These are phyloP conservation scores for Daptonema setosum DNA, from an alignment of 2,888 invertebrate species.

Conservation along the genomic window DNA sequence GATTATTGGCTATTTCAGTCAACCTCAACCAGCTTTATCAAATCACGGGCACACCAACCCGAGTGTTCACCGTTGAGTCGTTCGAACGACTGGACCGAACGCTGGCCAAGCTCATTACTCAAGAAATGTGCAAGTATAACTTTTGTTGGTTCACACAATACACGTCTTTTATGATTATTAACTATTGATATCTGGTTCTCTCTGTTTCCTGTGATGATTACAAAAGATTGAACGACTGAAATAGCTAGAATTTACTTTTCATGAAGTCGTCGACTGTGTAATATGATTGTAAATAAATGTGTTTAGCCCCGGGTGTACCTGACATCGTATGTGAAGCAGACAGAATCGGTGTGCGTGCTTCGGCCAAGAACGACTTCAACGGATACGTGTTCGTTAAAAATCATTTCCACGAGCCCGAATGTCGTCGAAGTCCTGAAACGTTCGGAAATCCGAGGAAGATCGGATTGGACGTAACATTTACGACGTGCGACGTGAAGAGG, in stretches of 20 bases:
- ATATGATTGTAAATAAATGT: background rate
- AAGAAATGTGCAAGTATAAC: slow-evolving; percentile 25
- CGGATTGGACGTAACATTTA: slow-evolving; percentile 23
- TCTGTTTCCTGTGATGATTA: background rate
- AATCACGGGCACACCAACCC: slow-evolving; percentile 22
- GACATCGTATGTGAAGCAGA: slow-evolving; percentile 25
- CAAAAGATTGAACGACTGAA: background rate
- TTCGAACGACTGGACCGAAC: slow-evolving; percentile 22
- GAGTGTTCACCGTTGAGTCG: slow-evolving; percentile 24
- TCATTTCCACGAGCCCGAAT: slow-evolving; percentile 15
- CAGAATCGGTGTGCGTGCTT: slow-evolving; percentile 24
- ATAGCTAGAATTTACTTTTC: background rate
- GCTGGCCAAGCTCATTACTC: slow-evolving; percentile 20
- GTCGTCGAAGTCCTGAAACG: slow-evolving; percentile 21
- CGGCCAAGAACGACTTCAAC: slow-evolving; percentile 24
- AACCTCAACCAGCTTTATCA: slow-evolving; percentile 26
- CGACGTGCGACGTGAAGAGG: slow-evolving; percentile 22
- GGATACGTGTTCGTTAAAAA: slow-evolving; percentile 26
- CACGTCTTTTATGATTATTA: no score
- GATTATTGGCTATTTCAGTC: no score
- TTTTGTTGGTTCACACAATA: slow-evolving; percentile 18
- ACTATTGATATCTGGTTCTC: background rate
- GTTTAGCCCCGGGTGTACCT: slow-evolving; percentile 20
- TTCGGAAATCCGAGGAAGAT: slow-evolving; percentile 19
- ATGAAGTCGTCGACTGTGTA: background rate